Conservation (phyloP, 2,888 invertebrate genomes). For the Cynaeus angustus region DNA sequence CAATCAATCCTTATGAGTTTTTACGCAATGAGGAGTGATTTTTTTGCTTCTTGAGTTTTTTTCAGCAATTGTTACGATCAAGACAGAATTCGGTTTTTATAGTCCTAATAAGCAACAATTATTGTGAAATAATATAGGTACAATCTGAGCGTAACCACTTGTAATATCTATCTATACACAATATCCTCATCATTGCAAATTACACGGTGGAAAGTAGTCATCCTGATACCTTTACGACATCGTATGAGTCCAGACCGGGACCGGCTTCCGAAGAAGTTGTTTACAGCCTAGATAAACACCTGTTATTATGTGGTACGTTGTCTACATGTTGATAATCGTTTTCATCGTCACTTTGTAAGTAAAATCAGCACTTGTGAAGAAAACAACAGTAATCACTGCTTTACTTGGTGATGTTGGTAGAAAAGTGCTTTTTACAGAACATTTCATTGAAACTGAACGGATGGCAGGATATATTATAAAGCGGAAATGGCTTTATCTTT, state of each 20-base stretch:
- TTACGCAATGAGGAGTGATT: not conserved
- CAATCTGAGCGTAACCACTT: conserved; percentile 39
- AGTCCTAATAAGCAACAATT: conserved; percentile 47
- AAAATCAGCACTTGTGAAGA: not conserved
- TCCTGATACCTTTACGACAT: conserved; percentile 51
- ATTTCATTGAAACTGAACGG: not conserved
- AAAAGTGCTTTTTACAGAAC: not conserved
- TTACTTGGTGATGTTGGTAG: too few relatives aligned
- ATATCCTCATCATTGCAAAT: conserved; percentile 57
- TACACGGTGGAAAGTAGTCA: conserved; percentile 52
- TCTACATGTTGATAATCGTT: conserved; percentile 13
- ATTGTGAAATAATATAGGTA: conserved; percentile 32
- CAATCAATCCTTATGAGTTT: too few relatives aligned
- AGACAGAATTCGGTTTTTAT: conserved; percentile 4
- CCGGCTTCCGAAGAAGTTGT: conserved; percentile 48
- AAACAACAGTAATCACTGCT: not conserved
- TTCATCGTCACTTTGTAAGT: conserved; percentile 12
- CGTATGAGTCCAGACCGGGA: conserved; percentile 50
- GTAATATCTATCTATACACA: conserved; percentile 56
- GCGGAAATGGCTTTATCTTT: not conserved
- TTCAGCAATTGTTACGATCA: not conserved
- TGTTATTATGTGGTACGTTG: conserved; percentile 31
- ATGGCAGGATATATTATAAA: conserved; percentile 1
- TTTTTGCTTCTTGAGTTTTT: too few relatives aligned
- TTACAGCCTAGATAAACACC: conserved; percentile 31